phyloP scores from a whole-genome alignment of 1,140 invertebrate species.

The Planococcus citri region DNA sequence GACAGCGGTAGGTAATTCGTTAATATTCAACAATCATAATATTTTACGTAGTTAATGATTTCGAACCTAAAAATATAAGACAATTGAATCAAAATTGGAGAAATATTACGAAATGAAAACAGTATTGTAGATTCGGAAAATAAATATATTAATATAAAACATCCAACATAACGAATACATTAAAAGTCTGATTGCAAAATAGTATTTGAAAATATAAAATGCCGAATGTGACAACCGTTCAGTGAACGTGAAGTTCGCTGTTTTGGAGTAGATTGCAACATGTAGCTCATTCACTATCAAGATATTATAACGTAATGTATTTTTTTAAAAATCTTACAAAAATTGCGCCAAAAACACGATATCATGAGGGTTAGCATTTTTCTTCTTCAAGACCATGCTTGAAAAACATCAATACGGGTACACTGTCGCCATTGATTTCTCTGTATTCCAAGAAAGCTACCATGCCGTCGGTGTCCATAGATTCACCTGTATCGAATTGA shows the following conservation, averaged over 20 bases:
- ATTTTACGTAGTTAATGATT: too few relatives aligned
- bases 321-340: slow-evolving; percentile 18
- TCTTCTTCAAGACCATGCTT: slow-evolving; percentile 91
- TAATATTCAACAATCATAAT: background rate
- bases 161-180: background rate
- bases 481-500: slow-evolving; percentile 50
- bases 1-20: background rate
- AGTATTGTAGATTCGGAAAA: background rate
- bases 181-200: background rate
- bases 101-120: too few relatives aligned
- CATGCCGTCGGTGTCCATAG: slow-evolving; percentile 86
- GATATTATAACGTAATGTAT: too few relatives aligned
- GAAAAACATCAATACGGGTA: slow-evolving; percentile 85
- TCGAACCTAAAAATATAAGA: background rate
- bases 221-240: background rate
- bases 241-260: background rate
- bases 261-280: background rate
- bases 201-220: background rate
- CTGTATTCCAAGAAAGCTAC: slow-evolving; percentile 88
- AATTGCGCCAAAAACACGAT: background rate
- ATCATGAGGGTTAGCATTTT: slow-evolving; percentile 56
- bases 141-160: background rate
- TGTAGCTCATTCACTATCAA: background rate
- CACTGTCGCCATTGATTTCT: slow-evolving; percentile 65
- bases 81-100: background rate